phyloP scores from a whole-genome alignment of 1,140 invertebrate genomes.

The Tetranychus urticae region DNA sequence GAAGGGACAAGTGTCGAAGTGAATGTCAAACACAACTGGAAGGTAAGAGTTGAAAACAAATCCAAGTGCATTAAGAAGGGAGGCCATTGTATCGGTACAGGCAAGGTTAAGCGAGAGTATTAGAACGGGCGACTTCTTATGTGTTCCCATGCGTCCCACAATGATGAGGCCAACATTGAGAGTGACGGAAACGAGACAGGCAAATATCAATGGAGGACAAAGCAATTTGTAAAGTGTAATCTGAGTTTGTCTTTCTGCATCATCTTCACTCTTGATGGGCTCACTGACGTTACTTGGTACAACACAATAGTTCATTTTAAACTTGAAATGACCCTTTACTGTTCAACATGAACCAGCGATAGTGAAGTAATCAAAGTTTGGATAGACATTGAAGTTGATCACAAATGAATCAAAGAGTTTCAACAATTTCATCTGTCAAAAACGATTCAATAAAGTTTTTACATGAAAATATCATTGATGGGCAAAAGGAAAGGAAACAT shows the following conservation, averaged over 20 bases:
- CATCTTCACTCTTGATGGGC: background rate
- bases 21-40: conserved; percentile 12
- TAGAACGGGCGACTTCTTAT: conserved; percentile 20
- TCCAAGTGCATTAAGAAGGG: conserved; percentile 24
- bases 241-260: background rate
- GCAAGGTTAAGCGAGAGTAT: conserved; percentile 33
- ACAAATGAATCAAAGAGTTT: too few relatives aligned
- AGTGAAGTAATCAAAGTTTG: too few relatives aligned
- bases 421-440: too few relatives aligned
- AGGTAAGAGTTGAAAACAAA: conserved; percentile 30
- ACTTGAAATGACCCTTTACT: too few relatives aligned
- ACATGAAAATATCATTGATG: too few relatives aligned
- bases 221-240: background rate
- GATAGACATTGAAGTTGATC: too few relatives aligned
- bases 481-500: too few relatives aligned
- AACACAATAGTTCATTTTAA: too few relatives aligned
- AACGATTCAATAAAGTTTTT: too few relatives aligned
- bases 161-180: background rate
- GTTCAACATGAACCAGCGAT: too few relatives aligned
- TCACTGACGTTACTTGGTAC: too few relatives aligned
- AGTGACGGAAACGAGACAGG: background rate
- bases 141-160: background rate
- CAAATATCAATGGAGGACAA: background rate
- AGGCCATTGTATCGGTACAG: conserved; percentile 30
- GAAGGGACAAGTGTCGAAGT: conserved; percentile 16